Evolutionary conservation across 2,888 invertebrate species (phyloP), one percentile per base, ranked within the genome.

Genomic region (Cheiracanthium punctorium): DNA sequence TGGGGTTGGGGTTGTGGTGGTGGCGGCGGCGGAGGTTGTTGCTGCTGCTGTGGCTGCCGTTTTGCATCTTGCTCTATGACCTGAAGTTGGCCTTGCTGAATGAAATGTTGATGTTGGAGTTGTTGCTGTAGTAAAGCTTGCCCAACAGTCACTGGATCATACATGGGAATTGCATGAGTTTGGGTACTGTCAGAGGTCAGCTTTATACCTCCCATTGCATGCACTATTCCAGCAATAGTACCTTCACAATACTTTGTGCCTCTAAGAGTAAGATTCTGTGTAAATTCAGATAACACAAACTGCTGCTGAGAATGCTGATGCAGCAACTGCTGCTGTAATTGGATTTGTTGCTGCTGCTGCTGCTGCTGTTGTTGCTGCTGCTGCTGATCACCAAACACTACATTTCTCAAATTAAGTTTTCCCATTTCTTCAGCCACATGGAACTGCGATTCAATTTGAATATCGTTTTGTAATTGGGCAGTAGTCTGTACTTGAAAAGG

Each of bases 221-320:
- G 88, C 80, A 87, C 84, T 17, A 87, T 41, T 32, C 84, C 84
- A 14, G 87, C 84, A 90, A 91, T 86, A 90, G 90, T 82, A 91
- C 89, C 89, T 91, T 92, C 91, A 93, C 93, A 90, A 93, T 93
- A 82, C 89, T 87, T 65, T 29, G 88, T 37, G 14, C 86, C 88
- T 43, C 84, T 82, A 17, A 88, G 65, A 37, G 87, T 87, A 48
- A 89, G 71, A 71, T 82, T 88, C 64, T 89, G 89, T 29, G 88
- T 85, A 48, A 88, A 81, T 79, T 89, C 89, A 28, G 88, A 87
- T 4, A 89, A 67, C 17, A 88, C 86, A 77, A 86, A 88, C 52
- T 87, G 89, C 80, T 89, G 88, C 65, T 88, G 88, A 80, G 88
- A 89, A 87, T 89, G 88, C 77, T 88, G 89, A 72, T 92, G 91